phyloP scores from a whole-genome alignment of 2,797 vertebrate genomes.

The Synanceia verrucosa region DNA sequence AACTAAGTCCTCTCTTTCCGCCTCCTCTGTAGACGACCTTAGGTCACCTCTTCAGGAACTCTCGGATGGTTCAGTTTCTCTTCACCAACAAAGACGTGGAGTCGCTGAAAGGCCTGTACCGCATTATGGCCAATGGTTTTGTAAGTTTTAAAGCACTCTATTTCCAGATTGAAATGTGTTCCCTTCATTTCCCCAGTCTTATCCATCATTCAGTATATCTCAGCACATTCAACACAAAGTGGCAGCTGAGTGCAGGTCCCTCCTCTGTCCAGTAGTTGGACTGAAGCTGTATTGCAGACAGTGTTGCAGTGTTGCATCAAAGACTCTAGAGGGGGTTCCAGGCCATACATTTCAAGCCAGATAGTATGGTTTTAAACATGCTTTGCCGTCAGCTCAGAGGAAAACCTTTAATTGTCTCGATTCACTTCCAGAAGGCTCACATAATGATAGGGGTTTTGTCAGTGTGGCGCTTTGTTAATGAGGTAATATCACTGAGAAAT shows the following conservation, averaged over 20 bases:
- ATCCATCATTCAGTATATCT: constrained; percentile 12
- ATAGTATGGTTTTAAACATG: constrained; percentile 28
- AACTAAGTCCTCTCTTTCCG: not conserved
- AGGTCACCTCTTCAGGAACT: constrained; percentile 93
- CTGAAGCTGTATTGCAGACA: constrained; percentile 27
- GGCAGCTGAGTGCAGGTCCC: constrained; percentile 24
- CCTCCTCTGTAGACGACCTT: constrained; percentile 85
- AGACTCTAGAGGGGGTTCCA: constrained; percentile 55
- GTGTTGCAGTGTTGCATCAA: constrained; percentile 34
- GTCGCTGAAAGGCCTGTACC: constrained; percentile 92
- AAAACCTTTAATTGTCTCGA: constrained; percentile 20
- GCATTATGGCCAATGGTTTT: constrained; percentile 94
- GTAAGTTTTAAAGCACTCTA: constrained; percentile 77
- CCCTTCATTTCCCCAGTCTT: not conserved
- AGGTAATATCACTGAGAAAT: constrained; percentile 28
- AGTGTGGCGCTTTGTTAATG: constrained; percentile 37
- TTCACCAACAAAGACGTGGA: constrained; percentile 96
- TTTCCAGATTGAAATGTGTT: not conserved
- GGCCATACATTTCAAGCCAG: constrained; percentile 1
- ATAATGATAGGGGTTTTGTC: constrained; percentile 14
- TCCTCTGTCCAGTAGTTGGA: constrained; percentile 43
- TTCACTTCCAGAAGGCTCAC: constrained; percentile 11
- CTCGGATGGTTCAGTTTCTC: constrained; percentile 92
- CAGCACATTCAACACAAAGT: constrained; percentile 20
- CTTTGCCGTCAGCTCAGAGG: constrained; percentile 17